Base-by-base conservation (phyloP, 2,888 invertebrate genomes). In the Myopa tessellatipennis region DNA sequence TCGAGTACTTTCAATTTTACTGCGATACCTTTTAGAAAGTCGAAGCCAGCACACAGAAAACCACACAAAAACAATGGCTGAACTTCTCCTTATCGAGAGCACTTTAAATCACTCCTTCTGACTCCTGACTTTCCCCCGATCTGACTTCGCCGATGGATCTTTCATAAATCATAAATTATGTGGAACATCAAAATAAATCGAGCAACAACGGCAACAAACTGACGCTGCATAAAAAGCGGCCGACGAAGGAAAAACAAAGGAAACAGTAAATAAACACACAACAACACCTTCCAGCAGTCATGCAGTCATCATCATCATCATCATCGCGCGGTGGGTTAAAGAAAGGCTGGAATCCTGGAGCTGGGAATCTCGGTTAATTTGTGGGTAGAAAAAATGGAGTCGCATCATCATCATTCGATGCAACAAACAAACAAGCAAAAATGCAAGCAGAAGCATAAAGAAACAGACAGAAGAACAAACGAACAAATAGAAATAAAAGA, bases 161-260 rank as follows among this genome's bases (percentile, higher is more conserved):
- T 36, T 70, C 70, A 70, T 70, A 70, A 70, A 70, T 70, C 70
- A 70, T 8, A 45, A 70, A 40, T 70, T 67, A 67, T 67, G 16
- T 67, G 45, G 38, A 18, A 52, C 55, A 70, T 55, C 55, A 65
- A 16, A 65, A 65, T 65, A 65, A 26, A 36, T 36, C 8, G 38
- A 8, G 36, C 50, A 68, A 45, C 12, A 7, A 18, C 12, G 40
- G 8, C 16, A 4, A 65, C 26, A 38, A 38, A 65, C 65, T 36
- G 63, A 63, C 45, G 45, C 10, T 45, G 45, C 45, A 45, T 6
- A 45, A 45, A 45, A 45, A 26, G 26, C 26, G 26, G 45, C 45
- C 45, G 45, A 45, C 58, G 58, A 58, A 16, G 12, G 14, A 58
- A 58, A 58, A 14, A 16, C 58, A 58, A 58, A n/a, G 12, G n/a